Conservation (phyloP, 2,113 vertebrate genomes). For the Thunnus thynnus region DNA sequence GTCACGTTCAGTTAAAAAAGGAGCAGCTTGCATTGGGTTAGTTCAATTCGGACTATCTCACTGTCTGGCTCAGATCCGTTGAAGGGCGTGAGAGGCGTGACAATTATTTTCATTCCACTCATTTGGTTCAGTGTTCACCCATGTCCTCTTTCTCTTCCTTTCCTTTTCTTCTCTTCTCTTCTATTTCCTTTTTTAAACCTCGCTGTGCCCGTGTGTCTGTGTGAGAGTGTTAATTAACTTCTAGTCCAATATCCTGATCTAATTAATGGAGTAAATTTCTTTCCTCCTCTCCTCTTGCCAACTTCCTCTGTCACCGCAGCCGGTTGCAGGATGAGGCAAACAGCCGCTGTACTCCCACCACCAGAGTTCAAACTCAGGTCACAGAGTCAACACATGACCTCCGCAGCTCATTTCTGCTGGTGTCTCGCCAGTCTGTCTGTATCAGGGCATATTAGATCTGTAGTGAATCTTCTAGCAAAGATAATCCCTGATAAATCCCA, state of each 20-base stretch:
- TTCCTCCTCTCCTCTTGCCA: constrained; percentile 40
- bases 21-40: constrained; percentile 2
- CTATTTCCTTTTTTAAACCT: constrained; percentile 16
- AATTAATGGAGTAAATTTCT: constrained; percentile 65
- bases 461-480: not conserved
- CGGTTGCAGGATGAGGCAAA: constrained; percentile 42
- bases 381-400: constrained; percentile 29
- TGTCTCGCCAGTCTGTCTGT: not conserved
- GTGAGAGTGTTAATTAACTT: constrained; percentile 58
- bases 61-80: constrained; percentile 23
- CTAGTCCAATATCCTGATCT: constrained; percentile 71
- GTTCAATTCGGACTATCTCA: constrained; percentile 11
- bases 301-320: constrained; percentile 61
- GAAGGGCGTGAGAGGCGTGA: constrained; percentile 2
- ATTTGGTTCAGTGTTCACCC: constrained; percentile 6
- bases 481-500: constrained; percentile 3
- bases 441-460: not conserved
- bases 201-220: constrained; percentile 16
- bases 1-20: constrained; percentile 3
- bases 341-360: constrained; percentile 17
- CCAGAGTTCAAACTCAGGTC: constrained; percentile 60
- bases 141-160: not conserved
- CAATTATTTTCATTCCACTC: not conserved
- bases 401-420: not conserved
- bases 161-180: not conserved